Evolutionary conservation across 53 echinoderm and acorn worm species (phyloP), one percentile per base, ranked within the genome.

Genomic region (Antedon mediterranea): DNA sequence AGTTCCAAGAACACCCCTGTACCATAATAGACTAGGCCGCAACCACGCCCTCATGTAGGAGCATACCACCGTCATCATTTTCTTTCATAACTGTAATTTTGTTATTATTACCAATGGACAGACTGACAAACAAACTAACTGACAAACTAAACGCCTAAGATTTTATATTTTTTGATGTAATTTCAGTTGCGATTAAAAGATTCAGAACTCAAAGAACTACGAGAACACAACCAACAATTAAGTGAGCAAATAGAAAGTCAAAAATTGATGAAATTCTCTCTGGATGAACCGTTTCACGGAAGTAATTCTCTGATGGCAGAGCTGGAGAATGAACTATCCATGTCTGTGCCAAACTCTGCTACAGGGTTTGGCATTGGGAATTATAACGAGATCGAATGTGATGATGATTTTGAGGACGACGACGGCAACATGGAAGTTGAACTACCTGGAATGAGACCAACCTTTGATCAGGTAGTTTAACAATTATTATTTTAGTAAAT

Each of bases 351-450:
- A 76, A 76, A 34, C 28, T 15, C 7, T 33, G 34, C 15, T 28
- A 74, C 9, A 15, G 76, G 34, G 23, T 34, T 34, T 33, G 29
- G 18, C 7, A n/a, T 33, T 3, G 76, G 76, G 34, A 9, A 34
- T 32, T 76, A 76, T 32, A 29, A 76, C 7, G 76, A 76, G 28
- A 76, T 76, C 6, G 76, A 76, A 33, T 33, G 76, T 28, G 76
- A 76, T 76, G 76, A 76, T 20, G 76, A 76, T 6, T 32, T 76
- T 76, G 76, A 76, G 14, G 76, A 76, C 34, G 32, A 74, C 30
- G 31, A 7, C 33, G 34, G 32, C 5, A 33, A 1, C 20, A 57
- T 57, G 57, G 57, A 57, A 18, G 57, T 57, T 8, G 57, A 57
- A 26, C 3, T 57, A 26, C 57, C 57, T 6, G 14, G 14, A 26